Conservation (phyloP, 2,797 vertebrate species). For the Spheniscus humboldti region DNA sequence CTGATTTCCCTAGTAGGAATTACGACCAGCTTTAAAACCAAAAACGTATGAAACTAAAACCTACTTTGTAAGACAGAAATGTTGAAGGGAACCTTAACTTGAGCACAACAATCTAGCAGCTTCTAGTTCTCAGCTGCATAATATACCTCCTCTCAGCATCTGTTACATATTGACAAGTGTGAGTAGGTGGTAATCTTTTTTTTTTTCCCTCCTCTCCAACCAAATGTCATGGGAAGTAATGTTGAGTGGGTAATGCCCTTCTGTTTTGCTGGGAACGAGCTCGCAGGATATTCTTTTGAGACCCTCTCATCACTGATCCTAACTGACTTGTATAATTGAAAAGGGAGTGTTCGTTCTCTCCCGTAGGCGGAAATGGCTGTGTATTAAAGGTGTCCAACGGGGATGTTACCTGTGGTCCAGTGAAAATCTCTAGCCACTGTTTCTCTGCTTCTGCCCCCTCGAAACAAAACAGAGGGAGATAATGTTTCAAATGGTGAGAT, state of each 20-base stretch:
- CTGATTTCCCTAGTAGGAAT: background rate
- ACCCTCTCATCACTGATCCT: constrained; percentile 14
- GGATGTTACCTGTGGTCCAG: background rate
- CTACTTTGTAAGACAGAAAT: background rate
- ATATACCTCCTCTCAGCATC: constrained; percentile 48
- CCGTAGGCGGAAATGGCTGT: background rate
- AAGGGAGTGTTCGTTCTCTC: background rate
- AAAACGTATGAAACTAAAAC: background rate
- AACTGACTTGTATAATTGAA: constrained; percentile 52
- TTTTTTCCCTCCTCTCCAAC: background rate
- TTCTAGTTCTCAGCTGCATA: constrained; percentile 49
- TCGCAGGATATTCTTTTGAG: constrained; percentile 41
- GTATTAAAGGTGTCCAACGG: background rate
- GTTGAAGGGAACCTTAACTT: constrained; percentile 3
- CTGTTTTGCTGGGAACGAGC: constrained; percentile 51
- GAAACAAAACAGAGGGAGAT: background rate
- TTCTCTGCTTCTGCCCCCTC: background rate
- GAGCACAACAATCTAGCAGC: background rate
- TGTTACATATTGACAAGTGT: constrained; percentile 45
- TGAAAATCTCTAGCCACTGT: background rate
- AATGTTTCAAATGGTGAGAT: background rate
- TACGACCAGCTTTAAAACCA: background rate
- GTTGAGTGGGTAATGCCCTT: constrained; percentile 56
- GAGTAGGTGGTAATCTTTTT: constrained; percentile 53
- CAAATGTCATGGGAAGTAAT: constrained; percentile 61